Percentiles rank a stretch among this genome's conserved stretches.
These are phyloP conservation scores for Drosophila kuntzei DNA, from an alignment of 2,888 invertebrate species.

Conservation along the genomic window DNA sequence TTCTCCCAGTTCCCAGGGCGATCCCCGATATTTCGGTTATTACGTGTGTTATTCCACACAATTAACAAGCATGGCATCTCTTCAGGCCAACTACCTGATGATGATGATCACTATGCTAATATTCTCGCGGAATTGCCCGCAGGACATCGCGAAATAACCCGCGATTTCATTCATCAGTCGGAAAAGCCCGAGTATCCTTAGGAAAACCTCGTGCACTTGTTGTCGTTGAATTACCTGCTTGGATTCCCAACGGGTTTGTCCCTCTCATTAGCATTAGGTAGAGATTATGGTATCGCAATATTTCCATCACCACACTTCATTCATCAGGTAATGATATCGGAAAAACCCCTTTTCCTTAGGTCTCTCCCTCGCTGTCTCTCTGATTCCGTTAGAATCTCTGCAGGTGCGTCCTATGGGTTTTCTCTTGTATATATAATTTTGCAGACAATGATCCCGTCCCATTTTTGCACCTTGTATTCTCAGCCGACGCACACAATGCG, in stretches of 20 bases:
- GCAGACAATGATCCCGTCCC: slow-evolving; percentile 74
- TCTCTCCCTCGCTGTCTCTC: slow-evolving; percentile 1
- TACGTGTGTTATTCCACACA: slow-evolving; percentile 79
- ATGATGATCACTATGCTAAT: slow-evolving; percentile 41
- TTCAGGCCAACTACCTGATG: slow-evolving; percentile 60
- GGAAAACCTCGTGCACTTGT: slow-evolving; percentile 66
- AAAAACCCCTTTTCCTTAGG: slow-evolving; percentile 57
- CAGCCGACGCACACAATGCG: slow-evolving; percentile 29
- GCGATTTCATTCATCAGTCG: slow-evolving; percentile 68
- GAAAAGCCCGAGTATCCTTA: slow-evolving; percentile 46
- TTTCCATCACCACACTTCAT: slow-evolving; percentile 60
- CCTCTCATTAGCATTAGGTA: slow-evolving; percentile 75
- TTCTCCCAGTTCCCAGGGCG: slow-evolving; percentile 60
- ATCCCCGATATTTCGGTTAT: slow-evolving; percentile 66
- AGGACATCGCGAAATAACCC: slow-evolving; percentile 62
- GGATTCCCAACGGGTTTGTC: slow-evolving; percentile 35
- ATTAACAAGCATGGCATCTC: slow-evolving; percentile 56
- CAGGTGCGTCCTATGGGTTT: slow-evolving; percentile 63
- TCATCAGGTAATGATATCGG: slow-evolving; percentile 46
- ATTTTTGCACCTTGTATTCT: slow-evolving; percentile 83
- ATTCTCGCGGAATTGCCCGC: slow-evolving; percentile 59
- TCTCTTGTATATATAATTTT: slow-evolving; percentile 32
- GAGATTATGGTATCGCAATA: slow-evolving; percentile 32
- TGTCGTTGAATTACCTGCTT: slow-evolving; percentile 54
- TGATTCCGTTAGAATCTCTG: slow-evolving; percentile 61